Base-by-base conservation (phyloP, 2,113 vertebrate species). In the Prunella himalayana region DNA sequence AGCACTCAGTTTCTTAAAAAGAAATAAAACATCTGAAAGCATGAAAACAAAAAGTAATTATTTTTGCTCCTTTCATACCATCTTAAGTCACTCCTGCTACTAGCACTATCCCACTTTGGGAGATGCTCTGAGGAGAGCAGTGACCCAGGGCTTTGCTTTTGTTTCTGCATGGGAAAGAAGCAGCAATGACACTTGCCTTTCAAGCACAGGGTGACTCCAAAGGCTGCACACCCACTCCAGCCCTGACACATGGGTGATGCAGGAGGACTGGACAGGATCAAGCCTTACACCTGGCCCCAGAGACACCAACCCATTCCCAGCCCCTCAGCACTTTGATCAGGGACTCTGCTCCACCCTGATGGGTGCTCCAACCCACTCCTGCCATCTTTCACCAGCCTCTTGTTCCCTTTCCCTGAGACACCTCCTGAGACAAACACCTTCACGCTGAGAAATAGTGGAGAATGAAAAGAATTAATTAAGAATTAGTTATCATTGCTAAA, bases 311-410 rank as follows among this genome's bases (percentile, higher is more conserved):
- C 22, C 15, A 51, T 45, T 77, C 37, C 37, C 72, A 64, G 23
- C 10, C 30, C n/a, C 39, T 75, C 8, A 6, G 4, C 1, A 1
- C 39, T 17, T 15, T 61, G 33, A 27, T 1, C 1, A 70, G 25
- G 20, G 27, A 18, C 73, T 45, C 45, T 68, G 42, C 31, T 88
- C 51, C 45, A 12, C 14, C 61, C 21, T 1, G 2, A 18, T 0
- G 3, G 37, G 39, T 44, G 31, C 11, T 75, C 54, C 60, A 54
- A 11, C 9, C 33, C 10, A 3, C 11, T 65, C 33, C n/a, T 15
- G 1, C 27, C 25, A 33, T 12, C 50, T 54, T 13, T 39, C 42
- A 22, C 28, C 1, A 1, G 8, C 13, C 63, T 61, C 25, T 70
- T 42, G 2, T 25, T 73, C 22, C 37, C 18, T 90, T 92, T 90